Percentiles rank a stretch among this genome's conserved stretches.
phyloP scores from a whole-genome alignment of 2,888 invertebrate species.

The Cephus pygmeus region DNA sequence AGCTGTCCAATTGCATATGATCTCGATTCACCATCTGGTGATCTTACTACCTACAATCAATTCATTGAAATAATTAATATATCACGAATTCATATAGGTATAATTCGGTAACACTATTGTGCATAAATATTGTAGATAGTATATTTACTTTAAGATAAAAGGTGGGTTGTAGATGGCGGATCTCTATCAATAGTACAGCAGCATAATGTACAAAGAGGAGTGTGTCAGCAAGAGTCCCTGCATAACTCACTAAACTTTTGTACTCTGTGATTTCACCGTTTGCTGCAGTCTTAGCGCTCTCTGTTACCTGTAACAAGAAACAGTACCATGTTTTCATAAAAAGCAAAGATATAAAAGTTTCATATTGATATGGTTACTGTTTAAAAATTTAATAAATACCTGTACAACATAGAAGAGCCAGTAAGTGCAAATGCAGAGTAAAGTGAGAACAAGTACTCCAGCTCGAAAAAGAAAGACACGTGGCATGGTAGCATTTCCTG shows the following conservation, averaged over 20 bases:
- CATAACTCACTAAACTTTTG: slow-evolving; percentile 90
- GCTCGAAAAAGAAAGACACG: slow-evolving; percentile 92
- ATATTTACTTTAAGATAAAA: slow-evolving; percentile 80
- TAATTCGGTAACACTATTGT: not conserved
- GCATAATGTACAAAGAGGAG: slow-evolving; percentile 94
- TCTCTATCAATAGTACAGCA: slow-evolving; percentile 91
- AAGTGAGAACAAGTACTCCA: slow-evolving; percentile 86
- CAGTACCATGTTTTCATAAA: slow-evolving; percentile 4
- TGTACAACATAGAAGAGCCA: slow-evolving; percentile 99
- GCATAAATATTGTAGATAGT: not conserved
- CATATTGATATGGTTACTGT: not conserved
- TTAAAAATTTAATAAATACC: slow-evolving; percentile 43
- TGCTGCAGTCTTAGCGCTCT: slow-evolving; percentile 82
- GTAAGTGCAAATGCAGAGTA: slow-evolving; percentile 94
- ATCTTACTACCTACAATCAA: slow-evolving; percentile 77
- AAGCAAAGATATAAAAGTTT: not conserved
- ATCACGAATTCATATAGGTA: not conserved
- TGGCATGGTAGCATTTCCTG: slow-evolving; percentile 88
- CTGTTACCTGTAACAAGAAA: slow-evolving; percentile 69
- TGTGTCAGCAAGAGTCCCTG: slow-evolving; percentile 93
- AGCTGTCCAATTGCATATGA: slow-evolving; percentile 90
- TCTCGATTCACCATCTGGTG: slow-evolving; percentile 93
- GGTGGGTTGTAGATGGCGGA: slow-evolving; percentile 90
- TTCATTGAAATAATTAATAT: not conserved
- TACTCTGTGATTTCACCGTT: slow-evolving; percentile 87